Evolutionary conservation across 2,113 vertebrate genomes (phyloP), one percentile per base, ranked within the genome.

Genomic region (Aviceda subcristata): DNA sequence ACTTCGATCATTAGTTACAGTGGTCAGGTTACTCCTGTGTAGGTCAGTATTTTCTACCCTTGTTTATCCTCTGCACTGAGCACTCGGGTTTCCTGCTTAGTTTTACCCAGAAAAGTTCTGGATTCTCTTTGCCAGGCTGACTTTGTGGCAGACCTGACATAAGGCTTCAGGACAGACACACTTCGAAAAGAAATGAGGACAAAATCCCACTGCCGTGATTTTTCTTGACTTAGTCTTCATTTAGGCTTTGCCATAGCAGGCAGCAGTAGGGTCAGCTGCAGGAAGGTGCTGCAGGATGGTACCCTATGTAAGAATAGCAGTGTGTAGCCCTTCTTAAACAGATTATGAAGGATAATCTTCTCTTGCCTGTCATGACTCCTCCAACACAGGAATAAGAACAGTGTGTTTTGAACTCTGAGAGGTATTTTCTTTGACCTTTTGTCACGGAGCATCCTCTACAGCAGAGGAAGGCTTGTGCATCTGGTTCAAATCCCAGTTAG

Each of bases 351-450:
- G 59, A 76, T 76, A 53, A 73, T 91, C 48, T 57, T 56, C 62
- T 53, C 73, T 91, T 85, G 34, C n/a, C 63, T 88, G 84, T 57
- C 82, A 43, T 4, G 11, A 14, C 76, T 93, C 24, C 34, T 41
- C 66, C 66, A 56, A n/a, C 73, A 51, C 30, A 84, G 69, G 30
- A 71, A 15, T 60, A 60, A 75, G 79, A 91, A 26, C 60, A 45
- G 72, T 7, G 15, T 78, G 55, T 46, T 93, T 59, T 66, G 82
- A 92, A 9, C 62, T 85, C 69, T 46, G 69, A 41, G 91, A 68
- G 53, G n/a, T 75, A 20, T 96, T 96, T 79, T 29, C 73, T 76
- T 69, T 91, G 80, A 62, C 84, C 67, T 95, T 93, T 92, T 62
- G 62, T 85, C 45, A 1, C 15, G 29, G 73, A 92, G 84, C 88